Conservation (phyloP, 2,888 invertebrate species). For the Erynnis tages region DNA sequence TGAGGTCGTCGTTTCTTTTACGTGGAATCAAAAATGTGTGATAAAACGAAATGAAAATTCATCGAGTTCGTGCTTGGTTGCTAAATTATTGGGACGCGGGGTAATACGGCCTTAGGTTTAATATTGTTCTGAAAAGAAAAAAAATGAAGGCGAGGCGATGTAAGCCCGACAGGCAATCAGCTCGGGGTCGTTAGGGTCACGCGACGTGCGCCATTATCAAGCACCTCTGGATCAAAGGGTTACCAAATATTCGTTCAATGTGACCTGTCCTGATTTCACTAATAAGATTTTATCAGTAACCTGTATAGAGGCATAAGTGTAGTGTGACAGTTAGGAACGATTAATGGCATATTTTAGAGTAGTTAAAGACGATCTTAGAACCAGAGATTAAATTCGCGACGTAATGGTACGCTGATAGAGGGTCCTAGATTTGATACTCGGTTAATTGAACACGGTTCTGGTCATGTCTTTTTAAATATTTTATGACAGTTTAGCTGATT, state of each 20-base stretch:
- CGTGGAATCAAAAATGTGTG: neutral
- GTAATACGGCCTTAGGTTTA: constrained; percentile 6
- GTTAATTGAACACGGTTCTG: no score
- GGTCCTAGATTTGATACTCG: no score
- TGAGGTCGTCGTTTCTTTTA: constrained; percentile 1
- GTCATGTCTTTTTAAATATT: no score
- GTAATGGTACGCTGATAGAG: no score
- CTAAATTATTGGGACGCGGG: constrained; percentile 14
- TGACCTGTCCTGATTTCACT: constrained; percentile 23
- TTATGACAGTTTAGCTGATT: no score
- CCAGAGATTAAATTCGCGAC: no score
- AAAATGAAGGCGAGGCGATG: constrained; percentile 12
- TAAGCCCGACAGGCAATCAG: constrained; percentile 24
- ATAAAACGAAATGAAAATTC: constrained; percentile 4
- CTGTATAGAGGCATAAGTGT: neutral
- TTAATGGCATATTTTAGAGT: no score
- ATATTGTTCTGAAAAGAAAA: constrained; percentile 18
- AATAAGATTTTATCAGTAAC: constrained; percentile 7
- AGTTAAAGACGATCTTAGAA: no score
- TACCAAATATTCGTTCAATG: constrained; percentile 19
- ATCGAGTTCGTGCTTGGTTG: constrained; percentile 12
- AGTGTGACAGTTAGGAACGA: neutral
- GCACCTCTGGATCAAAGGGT: constrained; percentile 20
- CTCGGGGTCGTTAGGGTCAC: constrained; percentile 20
- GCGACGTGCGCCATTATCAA: constrained; percentile 20